phyloP scores from a whole-genome alignment of 2,113 vertebrate genomes.

The Brevimyrus niger region DNA sequence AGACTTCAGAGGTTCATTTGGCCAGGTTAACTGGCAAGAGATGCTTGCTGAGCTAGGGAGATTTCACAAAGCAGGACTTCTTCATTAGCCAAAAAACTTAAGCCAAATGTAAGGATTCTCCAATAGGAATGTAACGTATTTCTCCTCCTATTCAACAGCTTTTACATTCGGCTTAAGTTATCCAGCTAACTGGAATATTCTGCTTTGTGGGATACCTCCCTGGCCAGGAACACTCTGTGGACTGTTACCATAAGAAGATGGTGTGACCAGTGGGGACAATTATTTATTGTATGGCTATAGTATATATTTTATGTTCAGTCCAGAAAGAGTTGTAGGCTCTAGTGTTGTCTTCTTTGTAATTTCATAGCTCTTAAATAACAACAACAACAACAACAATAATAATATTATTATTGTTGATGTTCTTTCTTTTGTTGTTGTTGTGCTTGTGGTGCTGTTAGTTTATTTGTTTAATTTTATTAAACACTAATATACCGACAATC shows the following conservation, averaged over 20 bases:
- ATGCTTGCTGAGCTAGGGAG: not conserved
- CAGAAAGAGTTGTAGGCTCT: not conserved
- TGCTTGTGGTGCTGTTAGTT: conserved; percentile 61
- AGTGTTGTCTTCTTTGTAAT: not conserved
- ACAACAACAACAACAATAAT: no score
- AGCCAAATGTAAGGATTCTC: not conserved
- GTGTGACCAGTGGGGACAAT: not conserved
- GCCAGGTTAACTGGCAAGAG: not conserved
- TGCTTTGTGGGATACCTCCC: not conserved
- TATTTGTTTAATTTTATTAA: conserved; percentile 34
- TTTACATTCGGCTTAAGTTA: not conserved
- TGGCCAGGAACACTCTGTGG: not conserved
- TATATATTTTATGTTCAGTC: not conserved
- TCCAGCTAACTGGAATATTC: not conserved
- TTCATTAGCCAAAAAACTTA: not conserved
- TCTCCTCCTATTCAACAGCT: not conserved
- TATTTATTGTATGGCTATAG: not conserved
- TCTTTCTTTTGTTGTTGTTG: not conserved
- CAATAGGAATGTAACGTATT: not conserved
- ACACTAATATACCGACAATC: not conserved
- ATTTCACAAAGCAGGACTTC: not conserved
- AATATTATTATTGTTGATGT: not conserved
- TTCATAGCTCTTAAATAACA: not conserved
- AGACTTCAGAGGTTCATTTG: not conserved
- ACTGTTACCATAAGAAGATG: not conserved